Percentiles rank a stretch among this genome's conserved stretches.
Conservation (phyloP, 2,113 vertebrate genomes). For the Pachycephala philippinensis region DNA sequence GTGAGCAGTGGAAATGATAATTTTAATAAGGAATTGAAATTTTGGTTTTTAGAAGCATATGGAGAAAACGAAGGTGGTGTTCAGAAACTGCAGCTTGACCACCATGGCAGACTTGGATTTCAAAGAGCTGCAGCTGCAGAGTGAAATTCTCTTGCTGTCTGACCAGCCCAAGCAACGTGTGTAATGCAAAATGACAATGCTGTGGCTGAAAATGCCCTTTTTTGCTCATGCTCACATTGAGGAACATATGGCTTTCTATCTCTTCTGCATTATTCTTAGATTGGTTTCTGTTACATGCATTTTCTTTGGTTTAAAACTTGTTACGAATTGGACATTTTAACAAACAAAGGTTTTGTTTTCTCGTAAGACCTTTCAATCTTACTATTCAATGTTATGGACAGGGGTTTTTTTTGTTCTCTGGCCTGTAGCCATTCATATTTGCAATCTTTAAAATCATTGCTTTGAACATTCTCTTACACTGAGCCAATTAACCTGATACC, state of each 20-base stretch:
- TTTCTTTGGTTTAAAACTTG: neutral
- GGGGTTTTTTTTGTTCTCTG: neutral
- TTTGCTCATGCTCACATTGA: neutral
- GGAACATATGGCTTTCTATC: neutral
- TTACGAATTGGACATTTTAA: neutral
- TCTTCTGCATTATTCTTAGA: neutral
- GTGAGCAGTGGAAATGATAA: neutral
- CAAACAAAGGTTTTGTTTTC: neutral
- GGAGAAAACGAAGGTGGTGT: neutral
- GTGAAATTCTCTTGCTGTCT: neutral
- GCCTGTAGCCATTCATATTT: neutral
- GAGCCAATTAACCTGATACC: neutral
- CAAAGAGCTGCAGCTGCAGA: neutral
- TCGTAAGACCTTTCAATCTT: no score
- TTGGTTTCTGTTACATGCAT: neutral
- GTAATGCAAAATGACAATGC: neutral
- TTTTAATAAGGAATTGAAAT: neutral
- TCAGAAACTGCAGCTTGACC: neutral
- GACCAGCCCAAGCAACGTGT: neutral
- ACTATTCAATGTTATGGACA: no score
- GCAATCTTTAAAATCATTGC: neutral
- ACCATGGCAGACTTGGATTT: neutral
- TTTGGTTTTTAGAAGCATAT: neutral
- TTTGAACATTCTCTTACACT: neutral
- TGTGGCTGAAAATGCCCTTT: conserved; percentile 15